These are phyloP conservation scores for Platalea minor DNA, from an alignment of 2,797 vertebrate genomes.

Conservation along the genomic window DNA sequence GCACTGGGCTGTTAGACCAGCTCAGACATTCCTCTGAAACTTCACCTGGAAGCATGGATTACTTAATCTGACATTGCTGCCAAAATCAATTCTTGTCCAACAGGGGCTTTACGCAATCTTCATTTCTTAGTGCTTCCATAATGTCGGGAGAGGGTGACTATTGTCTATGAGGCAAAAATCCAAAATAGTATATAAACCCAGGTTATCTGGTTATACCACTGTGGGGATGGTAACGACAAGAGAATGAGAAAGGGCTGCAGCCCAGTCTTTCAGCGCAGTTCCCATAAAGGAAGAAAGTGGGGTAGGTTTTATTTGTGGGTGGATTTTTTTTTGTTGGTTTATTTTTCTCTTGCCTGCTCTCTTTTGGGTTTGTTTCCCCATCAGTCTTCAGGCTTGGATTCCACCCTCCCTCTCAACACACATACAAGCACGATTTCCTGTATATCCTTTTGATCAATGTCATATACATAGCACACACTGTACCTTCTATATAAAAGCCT, in stretches of 20 bases:
- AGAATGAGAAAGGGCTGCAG: not conserved
- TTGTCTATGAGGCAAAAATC: not conserved
- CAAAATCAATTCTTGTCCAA: constrained; percentile 28
- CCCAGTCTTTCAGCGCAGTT: not conserved
- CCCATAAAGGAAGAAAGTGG: not conserved
- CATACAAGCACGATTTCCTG: not conserved
- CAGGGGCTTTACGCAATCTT: not conserved
- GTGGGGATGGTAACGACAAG: not conserved
- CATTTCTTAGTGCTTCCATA: constrained; percentile 26
- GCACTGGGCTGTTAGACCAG: not conserved
- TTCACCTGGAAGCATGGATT: constrained; percentile 16
- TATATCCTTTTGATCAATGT: not conserved
- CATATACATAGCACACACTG: not conserved
- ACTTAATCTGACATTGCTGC: constrained; percentile 13
- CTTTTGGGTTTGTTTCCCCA: not conserved
- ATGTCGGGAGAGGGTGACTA: not conserved
- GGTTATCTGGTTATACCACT: not conserved
- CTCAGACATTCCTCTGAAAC: not conserved
- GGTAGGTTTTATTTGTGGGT: not conserved
- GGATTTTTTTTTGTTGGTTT: not conserved
- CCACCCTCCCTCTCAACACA: not conserved
- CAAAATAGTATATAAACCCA: not conserved
- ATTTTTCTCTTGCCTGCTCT: not conserved
- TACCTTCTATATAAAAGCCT: not conserved
- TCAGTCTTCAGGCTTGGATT: not conserved